phyloP scores from a whole-genome alignment of 2,113 vertebrate genomes.

The Oryzias javanicus region DNA sequence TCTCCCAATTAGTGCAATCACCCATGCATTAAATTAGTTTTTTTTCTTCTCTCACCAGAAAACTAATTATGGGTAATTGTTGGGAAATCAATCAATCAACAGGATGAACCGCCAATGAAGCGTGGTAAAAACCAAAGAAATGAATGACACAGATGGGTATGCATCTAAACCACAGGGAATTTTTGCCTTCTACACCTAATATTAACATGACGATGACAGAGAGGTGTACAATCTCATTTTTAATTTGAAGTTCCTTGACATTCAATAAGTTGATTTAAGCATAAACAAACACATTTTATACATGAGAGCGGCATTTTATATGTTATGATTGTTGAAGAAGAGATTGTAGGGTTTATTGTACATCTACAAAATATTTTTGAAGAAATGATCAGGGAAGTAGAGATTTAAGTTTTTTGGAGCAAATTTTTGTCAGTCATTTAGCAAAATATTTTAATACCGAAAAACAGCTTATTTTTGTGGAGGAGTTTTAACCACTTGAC shows the following conservation, averaged over 20 bases:
- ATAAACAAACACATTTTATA: too few species aligned
- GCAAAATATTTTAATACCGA: too few species aligned
- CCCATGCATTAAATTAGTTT: slow-evolving; percentile 82
- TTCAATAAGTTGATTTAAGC: background rate
- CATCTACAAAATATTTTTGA: too few species aligned
- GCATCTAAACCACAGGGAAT: slow-evolving; percentile 35
- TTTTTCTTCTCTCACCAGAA: slow-evolving; percentile 63
- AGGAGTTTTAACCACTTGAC: too few species aligned
- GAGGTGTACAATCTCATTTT: slow-evolving; percentile 17
- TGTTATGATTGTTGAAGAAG: too few species aligned
- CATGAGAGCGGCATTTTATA: too few species aligned
- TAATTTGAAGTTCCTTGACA: background rate
- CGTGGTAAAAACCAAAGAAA: slow-evolving; percentile 64
- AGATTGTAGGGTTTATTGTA: too few species aligned
- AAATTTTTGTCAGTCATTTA: too few species aligned
- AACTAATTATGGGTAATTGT: slow-evolving; percentile 77
- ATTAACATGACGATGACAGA: slow-evolving; percentile 20
- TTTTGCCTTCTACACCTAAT: slow-evolving; percentile 24
- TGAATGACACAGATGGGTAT: slow-evolving; percentile 62
- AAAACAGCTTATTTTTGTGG: too few species aligned
- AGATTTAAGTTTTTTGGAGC: too few species aligned
- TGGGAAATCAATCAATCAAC: slow-evolving; percentile 78
- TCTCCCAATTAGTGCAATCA: slow-evolving; percentile 77
- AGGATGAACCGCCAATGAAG: slow-evolving; percentile 66
- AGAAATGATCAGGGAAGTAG: too few species aligned